Evolutionary conservation across 2,888 invertebrate species (phyloP), one percentile per base, ranked within the genome.

Genomic region (Phaonia tiefii): DNA sequence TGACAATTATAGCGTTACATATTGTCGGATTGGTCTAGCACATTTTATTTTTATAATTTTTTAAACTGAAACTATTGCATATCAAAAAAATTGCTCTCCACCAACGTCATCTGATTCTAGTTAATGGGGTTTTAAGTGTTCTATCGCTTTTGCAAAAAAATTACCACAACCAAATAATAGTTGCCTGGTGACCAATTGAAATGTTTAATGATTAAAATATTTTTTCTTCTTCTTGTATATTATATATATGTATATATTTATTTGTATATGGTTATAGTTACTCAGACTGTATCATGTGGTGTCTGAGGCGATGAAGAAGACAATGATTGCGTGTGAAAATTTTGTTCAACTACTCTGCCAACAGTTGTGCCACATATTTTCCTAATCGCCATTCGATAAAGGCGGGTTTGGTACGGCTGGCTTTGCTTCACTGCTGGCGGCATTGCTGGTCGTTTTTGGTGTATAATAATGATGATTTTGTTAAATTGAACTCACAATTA

Each of bases 321-420:
- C 74, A 71, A 51, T 74, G 79, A 81, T 81, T 83, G 80, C 80
- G 80, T 83, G 80, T 72, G 83, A 81, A 83, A 76, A 81, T 71
- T 78, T 72, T 51, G 13, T 66, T 37, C 8, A 20, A 44, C n/a
- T n/a, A n/a, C 7, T 2, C 56, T 26, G 26, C 56, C 56, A 56
- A 22, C n/a, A 20, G 39, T 42, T 10, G 22, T 63, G 63, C 1
- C 63, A 22, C 63, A 63, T 63, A 22, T 42, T 60, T 63, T 63
- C 63, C 63, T 63, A 63, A 63, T 63, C 63, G 63, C 63, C 63
- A 42, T n/a, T 63, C 42, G 39, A 8, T 31, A 5, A 31, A 31
- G 31, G 31, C 31, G 31, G 31, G 3, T 31, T 31, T 20, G n/a
- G n/a, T n/a, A 51, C 22, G 31, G 31, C 31, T 3, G 31, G 31